Evolutionary conservation across 2,797 vertebrate species (phyloP), one percentile per base, ranked within the genome.

Genomic region (Odontamblyopus rebecca): DNA sequence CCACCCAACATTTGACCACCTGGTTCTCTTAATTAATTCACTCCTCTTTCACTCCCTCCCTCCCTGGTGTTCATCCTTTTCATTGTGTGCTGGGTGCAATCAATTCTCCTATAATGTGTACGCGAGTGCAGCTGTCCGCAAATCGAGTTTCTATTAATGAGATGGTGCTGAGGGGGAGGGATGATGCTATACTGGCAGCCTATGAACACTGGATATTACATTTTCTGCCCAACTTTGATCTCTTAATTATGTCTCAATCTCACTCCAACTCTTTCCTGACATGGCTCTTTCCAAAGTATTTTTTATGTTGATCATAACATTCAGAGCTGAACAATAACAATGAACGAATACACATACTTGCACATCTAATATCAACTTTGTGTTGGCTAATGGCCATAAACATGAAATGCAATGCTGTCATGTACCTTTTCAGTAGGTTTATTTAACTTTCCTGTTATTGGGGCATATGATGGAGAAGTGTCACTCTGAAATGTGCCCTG

Each of bases 81-180:
- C 94, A 95, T 95, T 95, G 93, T 94, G 93, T 92, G 92, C 91
- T 89, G 93, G 91, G 92, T 90, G 92, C 94, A 94, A 94, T 95
- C 94, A 95, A 95, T 95, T 94, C 94, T 94, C 91, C 93, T 94
- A 93, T 94, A 94, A 94, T 93, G 94, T 93, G 93, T 90, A 92
- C 91, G 91, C 89, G 91, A 93, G 92, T 94, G 94, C 94, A 95
- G 94, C 94, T 94, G 94, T 94, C 93, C 92, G 82, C 94, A 93
- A 94, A 94, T 94, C 92, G 92, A 94, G 93, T 94, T 94, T 94
- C 93, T 95, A 94, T 95, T 94, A 95, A 94, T 94, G 94, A 94
- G 93, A 91, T 92, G 88, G 90, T 90, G 89, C 88, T 89, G 86
- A 89, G 90, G 91, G 87, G 89, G 90, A 87, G 87, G 88, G 86